phyloP scores from a whole-genome alignment of 1,140 invertebrate species.

The Bombus superbus region DNA sequence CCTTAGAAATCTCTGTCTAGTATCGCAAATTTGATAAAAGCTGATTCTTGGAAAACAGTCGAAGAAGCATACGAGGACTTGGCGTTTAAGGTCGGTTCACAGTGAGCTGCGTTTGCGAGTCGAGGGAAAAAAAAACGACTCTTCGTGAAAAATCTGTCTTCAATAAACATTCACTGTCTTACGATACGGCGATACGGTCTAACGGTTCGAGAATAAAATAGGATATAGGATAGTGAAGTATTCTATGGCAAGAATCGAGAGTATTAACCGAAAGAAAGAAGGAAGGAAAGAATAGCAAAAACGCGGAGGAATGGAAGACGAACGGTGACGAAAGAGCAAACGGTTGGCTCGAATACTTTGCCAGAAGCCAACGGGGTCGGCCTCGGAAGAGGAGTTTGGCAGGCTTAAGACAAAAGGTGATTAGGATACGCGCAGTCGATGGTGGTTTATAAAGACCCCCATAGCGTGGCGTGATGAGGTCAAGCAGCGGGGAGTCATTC shows the following conservation, averaged over 20 bases:
- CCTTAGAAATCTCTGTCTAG: neutral
- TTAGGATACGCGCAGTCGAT: conserved; percentile 76
- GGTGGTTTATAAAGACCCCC: conserved; percentile 79
- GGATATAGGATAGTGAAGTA: too few relatives aligned
- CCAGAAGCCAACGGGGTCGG: conserved; percentile 8
- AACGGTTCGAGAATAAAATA: too few relatives aligned
- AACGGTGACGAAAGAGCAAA: conserved; percentile 10
- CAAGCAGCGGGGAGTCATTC: conserved; percentile 80
- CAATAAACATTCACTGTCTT: neutral
- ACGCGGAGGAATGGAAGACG: too few relatives aligned
- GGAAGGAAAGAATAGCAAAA: neutral
- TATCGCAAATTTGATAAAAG: too few relatives aligned
- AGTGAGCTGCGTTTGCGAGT: neutral
- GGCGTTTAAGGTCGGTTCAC: neutral
- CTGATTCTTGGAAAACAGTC: neutral
- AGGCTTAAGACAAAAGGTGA: conserved; percentile 79
- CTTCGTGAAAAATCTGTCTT: neutral
- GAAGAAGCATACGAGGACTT: neutral
- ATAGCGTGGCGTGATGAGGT: conserved; percentile 81
- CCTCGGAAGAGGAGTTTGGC: conserved; percentile 69
- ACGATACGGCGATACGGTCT: too few relatives aligned
- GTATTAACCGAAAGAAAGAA: too few relatives aligned
- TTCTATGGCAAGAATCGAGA: too few relatives aligned
- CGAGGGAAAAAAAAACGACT: too few relatives aligned
- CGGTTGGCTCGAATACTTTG: conserved; percentile 18